These are phyloP conservation scores for Drosophila kanapiae DNA, from an alignment of 1,140 invertebrate species.

Conservation along the genomic window DNA sequence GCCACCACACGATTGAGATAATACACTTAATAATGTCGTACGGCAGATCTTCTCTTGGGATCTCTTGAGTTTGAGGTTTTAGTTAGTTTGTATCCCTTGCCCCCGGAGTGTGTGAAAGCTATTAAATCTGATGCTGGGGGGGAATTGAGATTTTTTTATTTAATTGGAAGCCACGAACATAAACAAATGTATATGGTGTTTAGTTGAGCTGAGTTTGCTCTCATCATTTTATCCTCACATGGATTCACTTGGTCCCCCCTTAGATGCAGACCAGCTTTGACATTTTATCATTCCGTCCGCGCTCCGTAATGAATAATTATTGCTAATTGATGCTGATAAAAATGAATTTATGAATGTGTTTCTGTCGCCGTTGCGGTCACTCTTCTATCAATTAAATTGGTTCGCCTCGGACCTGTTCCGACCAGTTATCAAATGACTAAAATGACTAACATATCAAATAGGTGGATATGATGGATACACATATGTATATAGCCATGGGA, in stretches of 20 bases:
- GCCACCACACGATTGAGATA: constrained; percentile 46
- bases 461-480: constrained; percentile 35
- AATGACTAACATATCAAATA: constrained; percentile 17
- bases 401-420: constrained; percentile 37
- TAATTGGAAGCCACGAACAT: not conserved
- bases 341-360: constrained; percentile 76
- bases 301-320: constrained; percentile 72
- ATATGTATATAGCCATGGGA: constrained; percentile 17
- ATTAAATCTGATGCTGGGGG: constrained; percentile 39
- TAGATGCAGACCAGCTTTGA: not conserved
- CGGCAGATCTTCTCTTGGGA: constrained; percentile 20
- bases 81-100: constrained; percentile 24
- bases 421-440: constrained; percentile 23
- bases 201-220: not conserved
- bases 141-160: constrained; percentile 3
- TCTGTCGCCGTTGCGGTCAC: constrained; percentile 37
- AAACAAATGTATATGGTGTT: not conserved
- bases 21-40: constrained; percentile 46
- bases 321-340: constrained; percentile 81
- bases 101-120: constrained; percentile 75
- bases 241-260: not conserved
- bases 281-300: constrained; percentile 25
- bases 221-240: too few species aligned
- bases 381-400: constrained; percentile 75
- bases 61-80: constrained; percentile 26